Percentiles rank a stretch among this genome's conserved stretches.
Evolutionary conservation across 2,113 vertebrate species (phyloP).

Genomic region (Myrmecophaga tridactyla): DNA sequence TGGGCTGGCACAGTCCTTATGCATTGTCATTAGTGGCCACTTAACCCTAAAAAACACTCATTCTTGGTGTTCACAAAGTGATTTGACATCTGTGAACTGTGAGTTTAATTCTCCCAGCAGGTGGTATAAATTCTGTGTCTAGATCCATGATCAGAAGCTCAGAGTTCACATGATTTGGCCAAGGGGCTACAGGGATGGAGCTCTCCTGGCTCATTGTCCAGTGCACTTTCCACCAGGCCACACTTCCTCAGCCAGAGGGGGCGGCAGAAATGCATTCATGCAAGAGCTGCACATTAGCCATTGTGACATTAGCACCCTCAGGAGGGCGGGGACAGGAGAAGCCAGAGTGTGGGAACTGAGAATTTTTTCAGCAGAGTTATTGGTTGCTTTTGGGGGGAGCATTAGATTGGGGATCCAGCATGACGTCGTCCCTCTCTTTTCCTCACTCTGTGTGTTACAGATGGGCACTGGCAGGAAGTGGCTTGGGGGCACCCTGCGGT

Average conservation of each 20-base stretch:
- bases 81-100: background rate
- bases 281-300: too few relatives aligned
- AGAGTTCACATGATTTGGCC: background rate
- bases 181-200: rapidly evolving
- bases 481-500: conserved; percentile 61
- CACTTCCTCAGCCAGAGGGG: background rate
- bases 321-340: background rate
- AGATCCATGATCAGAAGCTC: background rate
- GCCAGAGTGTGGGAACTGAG: background rate
- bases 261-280: background rate
- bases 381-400: background rate
- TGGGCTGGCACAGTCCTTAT: background rate
- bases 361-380: background rate
- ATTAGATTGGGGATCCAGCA: rapidly evolving
- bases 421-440: background rate
- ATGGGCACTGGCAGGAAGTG: conserved; percentile 55
- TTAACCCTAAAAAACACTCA: background rate
- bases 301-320: rapidly evolving
- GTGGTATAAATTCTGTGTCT: background rate
- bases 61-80: background rate
- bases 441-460: background rate
- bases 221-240: background rate
- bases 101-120: background rate
- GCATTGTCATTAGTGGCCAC: background rate
- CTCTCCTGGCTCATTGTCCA: background rate